Evolutionary conservation across 2,888 invertebrate species (phyloP).

Genomic region (Pachymerium ferrugineum): DNA sequence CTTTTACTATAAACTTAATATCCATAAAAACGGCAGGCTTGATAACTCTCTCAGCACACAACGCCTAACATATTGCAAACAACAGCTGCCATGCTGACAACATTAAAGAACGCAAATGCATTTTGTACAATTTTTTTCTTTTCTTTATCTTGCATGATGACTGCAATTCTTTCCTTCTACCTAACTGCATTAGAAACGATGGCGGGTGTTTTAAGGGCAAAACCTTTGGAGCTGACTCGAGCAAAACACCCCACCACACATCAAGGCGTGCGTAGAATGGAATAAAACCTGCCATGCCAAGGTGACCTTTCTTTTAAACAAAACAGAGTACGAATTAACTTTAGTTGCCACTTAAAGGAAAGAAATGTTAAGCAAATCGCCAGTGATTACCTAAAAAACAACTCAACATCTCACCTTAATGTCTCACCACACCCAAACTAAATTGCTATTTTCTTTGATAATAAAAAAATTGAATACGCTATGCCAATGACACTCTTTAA

Average conservation of each 20-base stretch:
- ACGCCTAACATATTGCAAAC: not conserved
- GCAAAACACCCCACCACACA: not conserved
- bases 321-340: conserved; percentile 20
- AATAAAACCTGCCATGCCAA: not conserved
- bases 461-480: not conserved
- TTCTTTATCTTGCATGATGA: not conserved
- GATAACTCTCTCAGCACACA: not conserved
- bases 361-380: not conserved
- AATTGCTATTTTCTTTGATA: not conserved
- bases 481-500: conserved; percentile 17
- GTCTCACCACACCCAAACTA: not conserved
- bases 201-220: conserved; percentile 17
- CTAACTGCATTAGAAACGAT: conserved; percentile 4
- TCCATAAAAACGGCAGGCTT: not conserved
- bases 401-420: no score
- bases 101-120: conserved; percentile 7
- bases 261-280: not conserved
- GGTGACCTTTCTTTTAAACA: not conserved
- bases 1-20: conserved; percentile 18
- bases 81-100: conserved; percentile 5
- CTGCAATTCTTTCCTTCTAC: conserved; percentile 24
- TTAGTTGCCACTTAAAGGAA: not conserved
- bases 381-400: not conserved
- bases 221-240: conserved; percentile 1
- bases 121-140: not conserved